Evolutionary conservation across 2,888 invertebrate species (phyloP).

Genomic region (Agrochola litura): DNA sequence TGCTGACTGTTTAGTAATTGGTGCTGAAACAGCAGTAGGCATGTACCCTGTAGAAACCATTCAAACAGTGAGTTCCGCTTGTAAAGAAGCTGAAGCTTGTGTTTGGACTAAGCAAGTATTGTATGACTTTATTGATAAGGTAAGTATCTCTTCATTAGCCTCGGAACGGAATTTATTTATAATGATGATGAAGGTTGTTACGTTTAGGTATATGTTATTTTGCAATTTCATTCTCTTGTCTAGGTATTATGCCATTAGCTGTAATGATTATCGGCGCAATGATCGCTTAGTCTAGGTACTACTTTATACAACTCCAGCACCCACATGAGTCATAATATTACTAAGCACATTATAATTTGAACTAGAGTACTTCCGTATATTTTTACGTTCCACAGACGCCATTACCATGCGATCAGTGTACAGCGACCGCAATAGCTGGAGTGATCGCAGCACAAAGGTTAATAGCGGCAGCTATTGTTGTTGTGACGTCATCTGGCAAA

Average conservation of each 20-base stretch:
- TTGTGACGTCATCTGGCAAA: constrained; percentile 91
- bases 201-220: not conserved
- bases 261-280: not conserved
- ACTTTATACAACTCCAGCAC: not conserved
- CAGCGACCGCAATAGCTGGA: constrained; percentile 93
- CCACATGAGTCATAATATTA: not conserved
- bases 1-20: constrained; percentile 92
- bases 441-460: constrained; percentile 93
- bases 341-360: not conserved
- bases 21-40: constrained; percentile 93
- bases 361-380: not conserved
- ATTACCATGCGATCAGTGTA: constrained; percentile 91
- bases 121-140: constrained; percentile 85
- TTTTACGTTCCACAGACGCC: constrained; percentile 75
- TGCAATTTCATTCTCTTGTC: not conserved
- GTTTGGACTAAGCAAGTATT: constrained; percentile 89
- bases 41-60: constrained; percentile 90
- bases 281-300: not conserved
- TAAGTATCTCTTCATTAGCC: constrained; percentile 42
- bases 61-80: constrained; percentile 85
- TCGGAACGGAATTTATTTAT: not conserved
- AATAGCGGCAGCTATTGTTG: constrained; percentile 92
- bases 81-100: constrained; percentile 93
- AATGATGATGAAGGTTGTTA: not conserved
- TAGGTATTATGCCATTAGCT: not conserved